phyloP scores from a whole-genome alignment of 1,140 invertebrate species.

The Aphis craccivora region DNA sequence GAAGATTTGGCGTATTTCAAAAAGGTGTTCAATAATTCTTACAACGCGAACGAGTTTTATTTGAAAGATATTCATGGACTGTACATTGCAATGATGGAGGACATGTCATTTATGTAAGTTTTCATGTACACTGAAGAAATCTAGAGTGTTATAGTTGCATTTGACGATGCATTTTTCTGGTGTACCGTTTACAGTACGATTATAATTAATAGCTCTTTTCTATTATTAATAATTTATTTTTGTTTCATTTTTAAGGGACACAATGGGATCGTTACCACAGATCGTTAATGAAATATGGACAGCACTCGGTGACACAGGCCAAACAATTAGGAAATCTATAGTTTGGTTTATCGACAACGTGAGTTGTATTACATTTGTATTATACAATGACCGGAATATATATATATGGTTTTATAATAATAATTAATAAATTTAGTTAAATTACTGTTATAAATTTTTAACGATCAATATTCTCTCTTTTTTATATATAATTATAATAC shows the following conservation, averaged over 20 bases:
- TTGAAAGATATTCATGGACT: slow-evolving; percentile 77
- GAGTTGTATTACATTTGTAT: slow-evolving; percentile 56
- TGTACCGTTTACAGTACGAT: neutral
- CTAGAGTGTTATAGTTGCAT: neutral
- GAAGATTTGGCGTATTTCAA: slow-evolving; percentile 76
- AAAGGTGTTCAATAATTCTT: slow-evolving; percentile 76
- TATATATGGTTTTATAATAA: no score
- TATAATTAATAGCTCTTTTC: neutral
- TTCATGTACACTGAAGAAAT: no score
- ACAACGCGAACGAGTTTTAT: slow-evolving; percentile 83
- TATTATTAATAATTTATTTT: neutral
- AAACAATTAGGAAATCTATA: slow-evolving; percentile 77
- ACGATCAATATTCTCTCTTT: no score
- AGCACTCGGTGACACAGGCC: slow-evolving; percentile 81
- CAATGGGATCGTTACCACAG: slow-evolving; percentile 78
- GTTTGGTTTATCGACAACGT: slow-evolving; percentile 76
- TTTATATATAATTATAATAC: no score
- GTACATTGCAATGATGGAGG: slow-evolving; percentile 74
- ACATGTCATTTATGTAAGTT: slow-evolving; percentile 71
- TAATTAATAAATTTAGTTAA: no score
- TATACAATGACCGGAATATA: no score
- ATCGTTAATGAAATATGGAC: slow-evolving; percentile 83
- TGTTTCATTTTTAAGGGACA: slow-evolving; percentile 66
- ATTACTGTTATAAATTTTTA: no score
- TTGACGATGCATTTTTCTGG: neutral